These are phyloP conservation scores for Sitta carolinensis DNA, from an alignment of 2,797 vertebrate species.

Conservation along the genomic window DNA sequence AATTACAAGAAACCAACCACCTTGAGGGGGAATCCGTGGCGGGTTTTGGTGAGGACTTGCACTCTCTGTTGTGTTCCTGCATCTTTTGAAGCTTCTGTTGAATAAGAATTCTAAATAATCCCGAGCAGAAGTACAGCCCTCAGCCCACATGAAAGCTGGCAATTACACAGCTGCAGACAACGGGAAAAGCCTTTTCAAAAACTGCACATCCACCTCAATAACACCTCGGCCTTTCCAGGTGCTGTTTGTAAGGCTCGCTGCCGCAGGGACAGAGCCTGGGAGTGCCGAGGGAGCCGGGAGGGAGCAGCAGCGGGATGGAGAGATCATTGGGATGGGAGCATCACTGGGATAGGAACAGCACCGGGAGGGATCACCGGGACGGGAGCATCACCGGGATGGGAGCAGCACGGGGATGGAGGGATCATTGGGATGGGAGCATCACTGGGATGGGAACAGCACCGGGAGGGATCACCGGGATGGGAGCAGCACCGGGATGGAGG, in stretches of 20 bases:
- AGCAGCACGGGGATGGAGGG: too few species aligned
- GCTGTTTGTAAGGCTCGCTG: neutral
- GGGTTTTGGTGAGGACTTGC: neutral
- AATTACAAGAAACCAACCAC: neutral
- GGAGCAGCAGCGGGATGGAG: too few species aligned
- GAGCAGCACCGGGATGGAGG: too few species aligned
- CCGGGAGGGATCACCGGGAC: too few species aligned
- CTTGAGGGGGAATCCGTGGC: neutral
- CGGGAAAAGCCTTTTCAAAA: neutral
- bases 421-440: too few species aligned
- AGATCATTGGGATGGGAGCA: too few species aligned
- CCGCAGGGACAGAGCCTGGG: neutral
- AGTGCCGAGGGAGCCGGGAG: neutral
- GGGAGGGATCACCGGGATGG: too few species aligned
- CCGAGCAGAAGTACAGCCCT: neutral
- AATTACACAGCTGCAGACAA: conserved; percentile 33
- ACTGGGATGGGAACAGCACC: too few species aligned
- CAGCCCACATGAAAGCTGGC: conserved; percentile 4
- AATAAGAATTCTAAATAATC: neutral
- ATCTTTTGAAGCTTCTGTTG: neutral
- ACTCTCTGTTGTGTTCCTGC: neutral
- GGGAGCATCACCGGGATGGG: too few species aligned
- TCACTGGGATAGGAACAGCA: too few species aligned
- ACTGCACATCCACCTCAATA: neutral
- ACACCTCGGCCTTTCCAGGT: neutral